These are phyloP conservation scores for Gopherus flavomarginatus DNA, from an alignment of 2,113 vertebrate species.

Conservation along the genomic window DNA sequence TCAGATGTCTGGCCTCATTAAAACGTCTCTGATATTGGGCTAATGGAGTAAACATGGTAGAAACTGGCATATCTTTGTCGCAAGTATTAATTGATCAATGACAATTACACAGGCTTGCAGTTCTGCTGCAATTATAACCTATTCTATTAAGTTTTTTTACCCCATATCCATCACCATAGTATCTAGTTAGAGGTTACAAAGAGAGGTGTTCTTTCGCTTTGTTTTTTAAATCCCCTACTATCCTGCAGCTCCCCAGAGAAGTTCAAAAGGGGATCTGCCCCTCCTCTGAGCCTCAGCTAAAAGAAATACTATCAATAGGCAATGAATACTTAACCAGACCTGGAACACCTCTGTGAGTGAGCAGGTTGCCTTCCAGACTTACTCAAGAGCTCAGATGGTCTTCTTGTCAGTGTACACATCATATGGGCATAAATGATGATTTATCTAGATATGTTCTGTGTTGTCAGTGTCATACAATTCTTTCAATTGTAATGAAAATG, in stretches of 20 bases:
- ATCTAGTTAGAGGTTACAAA: neutral
- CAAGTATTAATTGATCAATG: neutral
- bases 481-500: fast-evolving
- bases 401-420: fast-evolving
- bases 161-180: neutral
- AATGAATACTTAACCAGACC: neutral
- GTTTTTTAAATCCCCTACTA: neutral
- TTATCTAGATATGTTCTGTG: neutral
- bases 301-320: neutral
- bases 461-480: neutral
- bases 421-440: neutral
- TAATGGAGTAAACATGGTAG: fast-evolving
- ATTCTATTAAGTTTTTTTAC: neutral
- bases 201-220: neutral
- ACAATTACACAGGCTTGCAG: neutral
- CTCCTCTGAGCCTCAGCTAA: neutral
- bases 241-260: neutral
- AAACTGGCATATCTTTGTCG: neutral
- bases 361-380: neutral
- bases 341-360: neutral
- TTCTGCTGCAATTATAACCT: neutral
- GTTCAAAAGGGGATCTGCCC: neutral
- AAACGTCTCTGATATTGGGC: neutral
- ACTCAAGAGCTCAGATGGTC: neutral
- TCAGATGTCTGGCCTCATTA: neutral